These are phyloP conservation scores for Macrotus californicus DNA, from an alignment of 2,113 vertebrate genomes.

Conservation along the genomic window DNA sequence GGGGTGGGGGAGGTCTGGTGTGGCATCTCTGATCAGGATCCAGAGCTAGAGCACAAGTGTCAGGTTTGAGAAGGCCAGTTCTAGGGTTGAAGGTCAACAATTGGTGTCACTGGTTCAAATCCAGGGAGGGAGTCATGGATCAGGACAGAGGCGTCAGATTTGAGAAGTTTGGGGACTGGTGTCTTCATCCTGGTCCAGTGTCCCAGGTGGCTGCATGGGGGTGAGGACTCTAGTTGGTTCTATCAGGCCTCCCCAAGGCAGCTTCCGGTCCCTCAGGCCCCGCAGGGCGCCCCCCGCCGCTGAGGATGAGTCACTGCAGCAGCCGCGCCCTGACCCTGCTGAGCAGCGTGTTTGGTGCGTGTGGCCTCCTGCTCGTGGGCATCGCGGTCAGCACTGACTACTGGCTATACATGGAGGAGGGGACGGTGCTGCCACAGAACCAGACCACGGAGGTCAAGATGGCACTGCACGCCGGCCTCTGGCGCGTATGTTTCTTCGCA, in stretches of 20 bases:
- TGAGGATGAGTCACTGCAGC: conserved; percentile 91
- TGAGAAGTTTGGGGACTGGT: neutral
- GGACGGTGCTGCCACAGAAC: conserved; percentile 91
- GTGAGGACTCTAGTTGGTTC: neutral
- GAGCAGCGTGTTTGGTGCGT: conserved; percentile 92
- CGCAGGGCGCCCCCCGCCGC: conserved; percentile 68
- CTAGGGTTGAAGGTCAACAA: neutral
- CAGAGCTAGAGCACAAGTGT: neutral
- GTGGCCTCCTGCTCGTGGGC: conserved; percentile 90
- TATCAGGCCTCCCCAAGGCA: neutral
- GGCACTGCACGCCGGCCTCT: conserved; percentile 93
- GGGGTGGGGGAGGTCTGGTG: too few relatives aligned
- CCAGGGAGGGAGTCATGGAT: neutral
- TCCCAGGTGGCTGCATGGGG: neutral
- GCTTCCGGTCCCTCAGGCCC: conserved; percentile 69
- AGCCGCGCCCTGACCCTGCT: conserved; percentile 93
- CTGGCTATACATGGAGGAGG: conserved; percentile 95
- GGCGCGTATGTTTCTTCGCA: conserved; percentile 94
- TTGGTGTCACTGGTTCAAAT: neutral
- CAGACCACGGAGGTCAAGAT: conserved; percentile 94
- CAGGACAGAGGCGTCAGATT: neutral
- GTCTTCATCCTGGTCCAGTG: neutral
- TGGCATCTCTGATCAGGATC: neutral
- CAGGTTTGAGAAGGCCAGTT: neutral
- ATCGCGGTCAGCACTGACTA: conserved; percentile 95